Evolutionary conservation across 2,888 invertebrate species (phyloP), one percentile per base, ranked within the genome.

Genomic region (Pemphredon lugubris): DNA sequence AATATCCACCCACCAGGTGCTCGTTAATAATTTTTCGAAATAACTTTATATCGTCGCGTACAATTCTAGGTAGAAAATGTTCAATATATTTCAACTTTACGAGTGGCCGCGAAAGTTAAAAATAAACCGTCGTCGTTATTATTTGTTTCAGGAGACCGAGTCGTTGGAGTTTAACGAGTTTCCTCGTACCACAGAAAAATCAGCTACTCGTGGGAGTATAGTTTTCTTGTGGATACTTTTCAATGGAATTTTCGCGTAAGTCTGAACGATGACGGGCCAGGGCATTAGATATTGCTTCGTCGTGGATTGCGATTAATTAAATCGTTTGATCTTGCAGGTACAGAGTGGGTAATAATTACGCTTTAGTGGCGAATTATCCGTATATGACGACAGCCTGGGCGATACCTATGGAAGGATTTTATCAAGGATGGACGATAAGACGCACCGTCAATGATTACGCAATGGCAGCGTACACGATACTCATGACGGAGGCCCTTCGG

Each of bases 371-470:
- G 0, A 81, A 70, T 34, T 60, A 86, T 20, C 84, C 83, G 4
- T 84, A 82, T n/a, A 60, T 69, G 1, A 39, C 84, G 16, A 61
- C 83, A 0, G 63, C 58, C 40, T 75, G 82, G 57, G 59, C 67
- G 11, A 51, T 84, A n/a, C 51, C 77, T 0, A 73, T 79, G 2
- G 76, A 81, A 69, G 78, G 72, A 58, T 82, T 83, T 53, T 76
- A 79, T 55, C 75, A 69, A 11, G 78, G 75, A 3, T 84, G 85
- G 85, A 83, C 85, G 0, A 61, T 77, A 1, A 34, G 51, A 3
- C 65, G 79, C 16, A 67, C 75, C 2, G 75, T 86, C 14, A 83
- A 83, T 37, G 82, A 87, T 77, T 87, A 87, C 65, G 69, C 79
- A 70, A 84, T 84, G 81, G 64, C 83, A 20, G 72, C 66, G 11